Evolutionary conservation across 2,888 invertebrate species (phyloP), one percentile per base, ranked within the genome.

Genomic region (Melitaea athalia): DNA sequence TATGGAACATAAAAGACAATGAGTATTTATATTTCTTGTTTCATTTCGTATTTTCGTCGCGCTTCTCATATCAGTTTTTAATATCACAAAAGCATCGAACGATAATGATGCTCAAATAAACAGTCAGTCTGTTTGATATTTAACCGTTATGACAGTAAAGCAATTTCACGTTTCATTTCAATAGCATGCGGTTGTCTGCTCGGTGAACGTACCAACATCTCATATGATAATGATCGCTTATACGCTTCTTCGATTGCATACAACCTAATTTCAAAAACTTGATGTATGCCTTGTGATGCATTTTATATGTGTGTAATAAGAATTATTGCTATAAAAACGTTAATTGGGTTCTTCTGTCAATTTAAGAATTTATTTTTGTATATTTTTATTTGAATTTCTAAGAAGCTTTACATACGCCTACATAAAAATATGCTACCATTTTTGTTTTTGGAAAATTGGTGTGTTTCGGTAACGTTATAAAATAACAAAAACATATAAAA

Each of bases 401-500:
- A 33, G 6, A 33, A 33, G 3, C 33, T 33, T 5, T 5, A 5
- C 33, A 33, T 33, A 3, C 6, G 5, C 38, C 38, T 38, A 38
- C 8, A 38, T 33, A 38, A 38, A 38, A 7, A 38, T 38, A 38
- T 38, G 8, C 5, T 38, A 5, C 38, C 5, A 5, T 38, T 38
- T 38, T 38, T 45, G 3, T 12, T 45, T 10, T 10, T 4, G 12
- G 11, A 24, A 24, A 31, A 31, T 24, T 7, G 17, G 5, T 31
- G 5, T 1, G 12, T 3, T 55, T 55, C 33, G 2, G 17, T n/a
- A 4, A 33, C n/a, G 33, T 33, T 55, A n/a, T 33, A 55, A 38
- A 55, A 55, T 7, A 33, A 33, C 12, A 33, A n/a, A 12, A 15
- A 50, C 81, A 82, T 81, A 84, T 83, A 76, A 77, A 81, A 86